A percentile compares a stretch with the other conserved stretches of the same genome.
Conservation (phyloP, 2,797 vertebrate genomes). For the Spatula versicolor region DNA sequence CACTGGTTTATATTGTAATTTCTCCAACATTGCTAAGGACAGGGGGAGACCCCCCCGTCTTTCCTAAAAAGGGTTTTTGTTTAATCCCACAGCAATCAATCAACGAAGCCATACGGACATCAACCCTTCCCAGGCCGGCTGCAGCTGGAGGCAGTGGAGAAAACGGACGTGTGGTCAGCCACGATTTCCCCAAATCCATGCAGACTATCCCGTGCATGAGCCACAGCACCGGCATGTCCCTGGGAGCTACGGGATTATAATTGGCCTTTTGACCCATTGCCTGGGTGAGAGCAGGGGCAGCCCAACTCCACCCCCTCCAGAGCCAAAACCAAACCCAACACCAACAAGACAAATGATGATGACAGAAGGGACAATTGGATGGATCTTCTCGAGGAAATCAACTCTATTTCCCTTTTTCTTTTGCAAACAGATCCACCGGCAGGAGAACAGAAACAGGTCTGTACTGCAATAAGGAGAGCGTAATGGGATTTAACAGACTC, state of each 20-base stretch:
- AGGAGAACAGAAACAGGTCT: conserved; percentile 74
- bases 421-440: conserved; percentile 70
- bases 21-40: conserved; percentile 72
- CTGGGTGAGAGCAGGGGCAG: conserved; percentile 78
- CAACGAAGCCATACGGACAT: conserved; percentile 96
- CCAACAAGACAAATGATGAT: conserved; percentile 56
- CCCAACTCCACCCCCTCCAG: conserved; percentile 80
- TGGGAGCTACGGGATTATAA: conserved; percentile 98
- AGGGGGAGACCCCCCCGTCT: conserved; percentile 81
- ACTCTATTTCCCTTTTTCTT: conserved; percentile 70
- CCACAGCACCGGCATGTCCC: conserved; percentile 95
- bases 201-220: conserved; percentile 99
- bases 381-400: conserved; percentile 78
- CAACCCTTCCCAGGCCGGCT: conserved; percentile 92
- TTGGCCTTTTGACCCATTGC: conserved; percentile 76
- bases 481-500: conserved; percentile 70
- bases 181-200: conserved; percentile 97
- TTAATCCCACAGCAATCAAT: conserved; percentile 94
- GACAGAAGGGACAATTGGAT: conserved; percentile 75
- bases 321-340: conserved; percentile 80
- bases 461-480: conserved; percentile 78
- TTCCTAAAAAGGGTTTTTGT: conserved; percentile 86
- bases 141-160: conserved; percentile 91
- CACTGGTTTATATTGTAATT: conserved; percentile 27
- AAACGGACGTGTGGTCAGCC: conserved; percentile 96